phyloP scores from a whole-genome alignment of 1,140 invertebrate species.

The Rhyacophila brunnea region DNA sequence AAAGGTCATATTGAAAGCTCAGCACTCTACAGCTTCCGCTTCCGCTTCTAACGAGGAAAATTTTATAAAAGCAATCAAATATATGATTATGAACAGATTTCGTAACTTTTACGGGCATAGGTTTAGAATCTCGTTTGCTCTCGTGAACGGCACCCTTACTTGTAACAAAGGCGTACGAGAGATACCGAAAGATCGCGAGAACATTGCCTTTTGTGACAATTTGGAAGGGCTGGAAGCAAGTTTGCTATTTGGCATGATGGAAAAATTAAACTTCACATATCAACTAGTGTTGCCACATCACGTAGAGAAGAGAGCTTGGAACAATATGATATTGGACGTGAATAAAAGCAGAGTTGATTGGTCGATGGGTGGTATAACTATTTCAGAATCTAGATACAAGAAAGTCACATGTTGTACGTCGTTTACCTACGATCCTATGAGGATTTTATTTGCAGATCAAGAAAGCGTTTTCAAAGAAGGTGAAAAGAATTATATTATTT shows the following conservation, averaged over 20 bases:
- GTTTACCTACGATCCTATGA: no score
- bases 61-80: not conserved
- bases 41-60: not conserved
- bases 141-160: constrained; percentile 6
- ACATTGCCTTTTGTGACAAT: constrained; percentile 5
- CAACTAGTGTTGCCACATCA: constrained; percentile 11
- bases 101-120: constrained; percentile 14
- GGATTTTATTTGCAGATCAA: no score
- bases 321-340: constrained; percentile 21
- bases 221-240: constrained; percentile 15
- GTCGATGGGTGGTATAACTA: constrained; percentile 21
- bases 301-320: constrained; percentile 8
- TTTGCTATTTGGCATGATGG: constrained; percentile 11
- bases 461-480: no score
- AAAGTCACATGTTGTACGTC: not conserved
- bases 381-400: constrained; percentile 14
- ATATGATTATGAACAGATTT: constrained; percentile 1
- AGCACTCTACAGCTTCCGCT: not conserved
- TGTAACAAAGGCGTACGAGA: constrained; percentile 8
- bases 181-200: not conserved
- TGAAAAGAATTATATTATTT: no score
- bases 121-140: constrained; percentile 14
- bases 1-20: constrained; percentile 8
- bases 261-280: constrained; percentile 19
- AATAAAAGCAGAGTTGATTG: constrained; percentile 20